phyloP scores from a whole-genome alignment of 2,888 invertebrate genomes.

The Ormyrus pomaceus region DNA sequence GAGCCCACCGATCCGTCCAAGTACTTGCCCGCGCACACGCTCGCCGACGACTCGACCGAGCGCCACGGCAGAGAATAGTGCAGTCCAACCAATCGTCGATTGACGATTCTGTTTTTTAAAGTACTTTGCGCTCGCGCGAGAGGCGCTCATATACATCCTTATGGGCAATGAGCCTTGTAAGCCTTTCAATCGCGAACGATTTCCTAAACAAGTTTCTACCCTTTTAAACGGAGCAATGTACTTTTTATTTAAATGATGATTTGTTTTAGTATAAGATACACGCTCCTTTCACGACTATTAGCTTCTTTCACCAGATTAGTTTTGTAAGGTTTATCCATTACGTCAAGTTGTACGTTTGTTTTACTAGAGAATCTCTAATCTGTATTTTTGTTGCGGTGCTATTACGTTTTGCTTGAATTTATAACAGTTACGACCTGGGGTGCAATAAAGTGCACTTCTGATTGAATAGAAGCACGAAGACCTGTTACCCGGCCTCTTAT shows the following conservation, averaged over 20 bases:
- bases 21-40: constrained; percentile 70
- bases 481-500: background rate
- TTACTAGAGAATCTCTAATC: constrained; percentile 34
- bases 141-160: too few relatives aligned
- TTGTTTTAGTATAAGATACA: constrained; percentile 6
- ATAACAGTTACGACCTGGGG: background rate
- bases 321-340: constrained; percentile 45
- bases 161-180: too few relatives aligned
- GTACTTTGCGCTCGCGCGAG: too few relatives aligned
- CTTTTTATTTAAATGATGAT: background rate
- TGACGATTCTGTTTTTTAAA: too few relatives aligned
- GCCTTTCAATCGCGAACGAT: too few relatives aligned
- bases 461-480: background rate
- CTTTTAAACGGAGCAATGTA: too few relatives aligned
- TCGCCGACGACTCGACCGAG: constrained; percentile 68
- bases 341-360: constrained; percentile 31
- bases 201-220: too few relatives aligned
- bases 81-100: too few relatives aligned
- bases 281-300: constrained; percentile 32
- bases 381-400: background rate
- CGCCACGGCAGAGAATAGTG: constrained; percentile 67
- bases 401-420: constrained; percentile 11
- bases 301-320: constrained; percentile 8
- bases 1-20: constrained; percentile 64
- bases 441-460: background rate